phyloP scores from a whole-genome alignment of 2,888 invertebrate genomes.

The Ptycholaimellus sp. region DNA sequence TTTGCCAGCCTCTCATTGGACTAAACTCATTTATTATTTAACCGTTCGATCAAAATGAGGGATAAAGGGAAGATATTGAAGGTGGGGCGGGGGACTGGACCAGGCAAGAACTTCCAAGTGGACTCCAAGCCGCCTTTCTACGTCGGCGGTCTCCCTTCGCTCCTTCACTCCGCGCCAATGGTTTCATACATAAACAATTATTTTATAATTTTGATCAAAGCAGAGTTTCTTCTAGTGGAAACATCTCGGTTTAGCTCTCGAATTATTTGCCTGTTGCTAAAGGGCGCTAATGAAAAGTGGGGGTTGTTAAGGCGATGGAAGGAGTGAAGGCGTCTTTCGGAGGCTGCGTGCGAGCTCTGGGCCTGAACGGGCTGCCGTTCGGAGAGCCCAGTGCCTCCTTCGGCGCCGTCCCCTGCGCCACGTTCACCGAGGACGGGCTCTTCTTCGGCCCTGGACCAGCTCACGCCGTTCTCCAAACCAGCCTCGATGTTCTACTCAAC shows the following conservation, averaged over 20 bases:
- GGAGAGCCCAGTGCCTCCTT: constrained; percentile 8
- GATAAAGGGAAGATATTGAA: constrained; percentile 1
- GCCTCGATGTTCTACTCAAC: constrained; percentile 6
- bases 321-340: constrained; percentile 20
- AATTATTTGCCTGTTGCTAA: constrained; percentile 5
- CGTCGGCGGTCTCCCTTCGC: constrained; percentile 26
- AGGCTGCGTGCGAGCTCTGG: constrained; percentile 28
- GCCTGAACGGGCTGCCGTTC: constrained; percentile 14
- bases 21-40: no score
- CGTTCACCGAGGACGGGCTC: constrained; percentile 26
- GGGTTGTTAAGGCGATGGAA: constrained; percentile 10
- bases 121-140: constrained; percentile 26
- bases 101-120: constrained; percentile 5
- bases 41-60: no score
- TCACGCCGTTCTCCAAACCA: constrained; percentile 22
- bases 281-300: background rate
- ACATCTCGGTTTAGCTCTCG: constrained; percentile 5
- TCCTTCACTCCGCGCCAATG: no score
- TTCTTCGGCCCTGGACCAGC: constrained; percentile 30
- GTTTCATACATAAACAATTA: no score
- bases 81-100: background rate
- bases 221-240: background rate
- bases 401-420: constrained; percentile 22
- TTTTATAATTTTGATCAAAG: no score
- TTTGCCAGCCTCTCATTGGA: background rate